Evolutionary conservation across 2,113 vertebrate genomes (phyloP).

Genomic region (Progne subis): DNA sequence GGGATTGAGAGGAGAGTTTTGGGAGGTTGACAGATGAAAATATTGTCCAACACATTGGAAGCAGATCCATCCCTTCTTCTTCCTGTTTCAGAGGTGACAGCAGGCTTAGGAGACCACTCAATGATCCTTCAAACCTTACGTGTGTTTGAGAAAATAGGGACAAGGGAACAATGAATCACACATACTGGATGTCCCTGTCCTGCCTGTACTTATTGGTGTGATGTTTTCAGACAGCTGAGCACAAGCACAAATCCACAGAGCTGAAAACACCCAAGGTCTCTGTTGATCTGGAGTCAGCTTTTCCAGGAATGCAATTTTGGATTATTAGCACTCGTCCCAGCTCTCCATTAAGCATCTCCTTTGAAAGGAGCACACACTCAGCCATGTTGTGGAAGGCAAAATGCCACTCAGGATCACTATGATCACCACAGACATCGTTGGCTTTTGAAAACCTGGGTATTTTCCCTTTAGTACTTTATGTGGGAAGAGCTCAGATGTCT

Average conservation of each 20-base stretch:
- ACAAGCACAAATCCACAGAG: fast-evolving
- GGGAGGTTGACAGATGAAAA: background rate
- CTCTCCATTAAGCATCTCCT: background rate
- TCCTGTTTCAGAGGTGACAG: background rate
- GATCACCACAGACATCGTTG: background rate
- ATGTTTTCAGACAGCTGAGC: background rate
- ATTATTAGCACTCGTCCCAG: background rate
- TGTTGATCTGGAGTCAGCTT: background rate
- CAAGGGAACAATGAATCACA: background rate
- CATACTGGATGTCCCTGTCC: background rate
- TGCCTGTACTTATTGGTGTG: background rate
- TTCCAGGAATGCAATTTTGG: background rate
- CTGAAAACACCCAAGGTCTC: background rate
- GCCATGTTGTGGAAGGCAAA: background rate
- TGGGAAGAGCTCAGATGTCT: background rate
- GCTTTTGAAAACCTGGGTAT: background rate
- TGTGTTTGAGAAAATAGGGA: background rate
- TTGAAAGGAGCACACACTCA: background rate
- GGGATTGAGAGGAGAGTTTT: background rate
- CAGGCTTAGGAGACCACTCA: background rate
- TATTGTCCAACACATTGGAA: background rate
- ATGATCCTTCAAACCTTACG: background rate
- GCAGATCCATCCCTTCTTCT: background rate
- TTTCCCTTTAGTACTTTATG: background rate
- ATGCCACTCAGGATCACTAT: background rate